Percentiles rank a stretch among this genome's conserved stretches.
Evolutionary conservation across 2,113 vertebrate genomes (phyloP).

Genomic region (Nipponia nippon): DNA sequence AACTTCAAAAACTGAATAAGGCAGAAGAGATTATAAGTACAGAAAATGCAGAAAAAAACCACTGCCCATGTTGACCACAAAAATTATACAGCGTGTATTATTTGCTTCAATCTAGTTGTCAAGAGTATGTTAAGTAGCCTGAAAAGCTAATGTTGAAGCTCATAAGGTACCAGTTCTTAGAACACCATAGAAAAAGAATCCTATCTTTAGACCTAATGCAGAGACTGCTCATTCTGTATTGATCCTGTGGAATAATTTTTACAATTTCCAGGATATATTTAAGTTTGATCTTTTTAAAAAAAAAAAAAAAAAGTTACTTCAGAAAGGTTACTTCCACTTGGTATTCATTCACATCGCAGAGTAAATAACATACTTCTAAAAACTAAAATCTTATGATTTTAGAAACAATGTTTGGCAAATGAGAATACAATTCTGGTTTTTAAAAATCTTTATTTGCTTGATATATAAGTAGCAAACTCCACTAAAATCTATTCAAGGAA

Average conservation of each 20-base stretch:
- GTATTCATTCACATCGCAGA: neutral
- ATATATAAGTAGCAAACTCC: neutral
- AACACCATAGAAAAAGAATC: neutral
- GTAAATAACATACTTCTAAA: neutral
- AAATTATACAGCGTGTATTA: neutral
- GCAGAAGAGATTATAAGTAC: neutral
- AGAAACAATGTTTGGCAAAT: constrained; percentile 30
- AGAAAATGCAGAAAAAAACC: neutral
- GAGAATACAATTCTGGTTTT: neutral
- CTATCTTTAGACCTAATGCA: neutral
- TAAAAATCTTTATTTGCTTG: neutral
- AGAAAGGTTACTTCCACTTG: neutral
- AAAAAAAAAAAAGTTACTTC: neutral
- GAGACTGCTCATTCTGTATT: neutral
- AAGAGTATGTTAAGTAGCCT: neutral
- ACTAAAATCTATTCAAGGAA: constrained; percentile 8
- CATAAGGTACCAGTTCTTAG: neutral
- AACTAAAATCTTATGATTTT: neutral
- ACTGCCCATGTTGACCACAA: neutral
- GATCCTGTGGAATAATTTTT: neutral
- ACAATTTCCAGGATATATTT: neutral
- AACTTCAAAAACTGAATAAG: neutral
- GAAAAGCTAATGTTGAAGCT: constrained; percentile 6
- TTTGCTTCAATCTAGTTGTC: neutral
- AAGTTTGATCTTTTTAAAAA: neutral